Conservation (phyloP, 2,797 vertebrate genomes). For the Chiloscyllium punctatum region DNA sequence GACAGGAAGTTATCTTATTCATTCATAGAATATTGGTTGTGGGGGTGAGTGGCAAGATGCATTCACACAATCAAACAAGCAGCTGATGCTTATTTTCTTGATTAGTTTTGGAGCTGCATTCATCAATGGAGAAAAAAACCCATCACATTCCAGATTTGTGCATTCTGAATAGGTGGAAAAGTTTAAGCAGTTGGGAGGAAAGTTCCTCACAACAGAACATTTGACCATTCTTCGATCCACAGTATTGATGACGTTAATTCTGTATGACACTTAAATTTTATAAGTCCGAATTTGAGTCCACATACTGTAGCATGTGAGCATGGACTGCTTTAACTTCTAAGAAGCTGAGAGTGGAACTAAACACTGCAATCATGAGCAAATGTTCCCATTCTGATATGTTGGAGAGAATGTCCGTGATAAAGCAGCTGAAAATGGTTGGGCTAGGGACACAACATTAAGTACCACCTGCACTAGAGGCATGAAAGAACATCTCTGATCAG, state of each 20-base stretch:
- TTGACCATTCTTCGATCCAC: background rate
- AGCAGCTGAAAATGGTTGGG: background rate
- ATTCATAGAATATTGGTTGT: background rate
- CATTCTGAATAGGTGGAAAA: background rate
- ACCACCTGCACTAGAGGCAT: no score
- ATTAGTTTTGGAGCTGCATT: background rate
- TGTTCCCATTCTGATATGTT: background rate
- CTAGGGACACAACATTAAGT: background rate
- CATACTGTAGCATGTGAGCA: background rate
- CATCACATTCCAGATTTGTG: background rate
- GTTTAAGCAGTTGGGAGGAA: background rate
- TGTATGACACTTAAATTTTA: background rate
- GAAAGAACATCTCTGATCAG: no score
- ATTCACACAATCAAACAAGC: background rate
- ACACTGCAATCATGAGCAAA: background rate
- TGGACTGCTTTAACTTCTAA: background rate
- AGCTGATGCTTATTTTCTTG: background rate
- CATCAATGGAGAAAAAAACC: background rate
- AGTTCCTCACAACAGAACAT: background rate
- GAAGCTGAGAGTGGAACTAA: background rate
- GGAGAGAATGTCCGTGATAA: background rate
- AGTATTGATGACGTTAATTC: background rate
- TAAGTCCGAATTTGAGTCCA: background rate
- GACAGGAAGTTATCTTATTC: background rate
- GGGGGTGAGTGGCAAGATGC: background rate